Base-by-base conservation (phyloP, 2,888 invertebrate species). In the Homarus gammarus region DNA sequence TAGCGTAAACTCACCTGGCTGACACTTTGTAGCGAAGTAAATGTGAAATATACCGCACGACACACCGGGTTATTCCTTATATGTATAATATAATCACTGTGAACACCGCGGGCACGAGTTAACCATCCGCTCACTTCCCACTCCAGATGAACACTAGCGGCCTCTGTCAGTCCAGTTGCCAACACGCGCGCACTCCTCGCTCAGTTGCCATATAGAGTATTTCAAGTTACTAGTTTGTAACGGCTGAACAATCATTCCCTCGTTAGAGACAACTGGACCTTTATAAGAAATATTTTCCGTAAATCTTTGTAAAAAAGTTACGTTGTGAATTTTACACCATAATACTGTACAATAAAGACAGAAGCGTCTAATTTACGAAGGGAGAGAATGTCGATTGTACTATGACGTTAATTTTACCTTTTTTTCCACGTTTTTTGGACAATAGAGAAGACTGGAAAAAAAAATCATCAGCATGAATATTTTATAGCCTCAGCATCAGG, bases 31-130 rank as follows among this genome's bases (percentile, higher is more conserved):
- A 22, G 36, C 3, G 40, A 36, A 31, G 49, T 73, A 81, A 87
- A 87, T 75, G 15, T 75, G 56, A 68, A 36, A 12, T 36, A 81
- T 49, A 79, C 40, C 49, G 56, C 87, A 87, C 81, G 73, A 38
- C 81, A 73, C 56, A 81, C 81, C 31, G 33, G 56, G 87, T 81
- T 73, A 87, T 70, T 81, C 87, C 87, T 81, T 73, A 68, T 64
- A 79, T 73, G 64, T 70, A 38, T 72, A 44, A 81, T 72, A 79
- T 81, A 87, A 87, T 81, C 81, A 87, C 79, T 51, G 79, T 70
- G 81, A 87, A 72, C 56, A 79, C 44, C 27, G 40, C 79, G 81
- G 79, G 61, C 81, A 73, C 77, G 81, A 73, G 81, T 38, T 38
- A 64, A n/a, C 51, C 22, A 33, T 49, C 87, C 79, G 33, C 87